Conservation (phyloP, 2,888 invertebrate genomes). For the Parnassius apollo region DNA sequence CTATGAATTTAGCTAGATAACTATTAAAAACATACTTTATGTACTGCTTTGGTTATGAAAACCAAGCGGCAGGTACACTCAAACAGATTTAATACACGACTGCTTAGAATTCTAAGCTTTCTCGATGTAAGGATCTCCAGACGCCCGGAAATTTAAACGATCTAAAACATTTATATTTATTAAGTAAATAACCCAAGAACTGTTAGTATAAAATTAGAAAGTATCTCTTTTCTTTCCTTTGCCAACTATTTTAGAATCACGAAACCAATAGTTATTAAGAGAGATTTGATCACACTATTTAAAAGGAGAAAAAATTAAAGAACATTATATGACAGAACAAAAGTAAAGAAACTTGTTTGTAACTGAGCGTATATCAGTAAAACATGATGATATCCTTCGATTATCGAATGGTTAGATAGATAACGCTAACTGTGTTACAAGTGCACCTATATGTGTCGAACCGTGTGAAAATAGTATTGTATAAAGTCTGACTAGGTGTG, state of each 20-base stretch:
- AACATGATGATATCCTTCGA: constrained; percentile 50
- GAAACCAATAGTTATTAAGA: too few species aligned
- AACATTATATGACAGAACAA: background rate
- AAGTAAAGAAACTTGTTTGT: constrained; percentile 6
- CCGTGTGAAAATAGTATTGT: background rate
- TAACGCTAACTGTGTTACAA: constrained; percentile 45
- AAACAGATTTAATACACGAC: too few species aligned
- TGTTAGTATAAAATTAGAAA: too few species aligned
- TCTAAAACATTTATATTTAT: too few species aligned
- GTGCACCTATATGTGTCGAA: constrained; percentile 26
- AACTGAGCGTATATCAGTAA: constrained; percentile 44
- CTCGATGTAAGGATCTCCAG: background rate
- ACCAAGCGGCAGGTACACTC: too few species aligned
- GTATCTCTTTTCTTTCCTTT: too few species aligned
- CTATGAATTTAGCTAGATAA: too few species aligned
- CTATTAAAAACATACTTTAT: too few species aligned
- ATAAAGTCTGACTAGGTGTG: too few species aligned
- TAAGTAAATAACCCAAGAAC: too few species aligned
- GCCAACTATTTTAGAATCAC: too few species aligned
- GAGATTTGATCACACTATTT: background rate
- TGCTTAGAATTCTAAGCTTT: background rate
- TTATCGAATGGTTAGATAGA: constrained; percentile 56
- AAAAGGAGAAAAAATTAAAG: background rate
- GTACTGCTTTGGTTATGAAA: too few species aligned
- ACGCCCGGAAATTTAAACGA: background rate